Percentiles rank a stretch among this genome's conserved stretches.
These are phyloP conservation scores for Akabosia matsudoensis DNA, from an alignment of 1,140 invertebrate genomes.

Conservation along the genomic window DNA sequence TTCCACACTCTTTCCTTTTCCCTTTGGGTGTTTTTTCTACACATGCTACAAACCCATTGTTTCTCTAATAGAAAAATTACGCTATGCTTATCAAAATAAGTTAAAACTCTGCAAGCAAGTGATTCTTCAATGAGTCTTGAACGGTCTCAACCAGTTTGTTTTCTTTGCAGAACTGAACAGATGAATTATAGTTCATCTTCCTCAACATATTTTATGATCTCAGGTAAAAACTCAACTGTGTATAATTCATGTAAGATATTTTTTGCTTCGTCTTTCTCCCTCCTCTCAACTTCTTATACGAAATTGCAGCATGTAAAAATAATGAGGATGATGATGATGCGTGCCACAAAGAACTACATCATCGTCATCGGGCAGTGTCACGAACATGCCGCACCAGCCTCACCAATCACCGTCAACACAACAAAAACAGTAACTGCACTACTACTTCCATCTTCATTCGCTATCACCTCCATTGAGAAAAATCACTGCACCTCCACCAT, in stretches of 20 bases:
- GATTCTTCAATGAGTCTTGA: neutral
- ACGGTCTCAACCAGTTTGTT: conserved; percentile 5
- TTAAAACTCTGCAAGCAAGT: conserved; percentile 1
- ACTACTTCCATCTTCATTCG: neutral
- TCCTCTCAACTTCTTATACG: neutral
- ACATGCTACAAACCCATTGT: neutral
- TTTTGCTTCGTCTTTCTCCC: neutral
- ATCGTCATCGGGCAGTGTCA: neutral
- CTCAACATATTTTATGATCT: neutral
- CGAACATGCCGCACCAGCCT: neutral
- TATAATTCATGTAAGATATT: neutral
- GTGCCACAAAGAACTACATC: conserved; percentile 9
- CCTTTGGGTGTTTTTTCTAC: neutral
- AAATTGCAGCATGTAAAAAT: neutral
- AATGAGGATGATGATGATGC: neutral
- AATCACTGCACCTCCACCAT: neutral
- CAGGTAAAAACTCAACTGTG: neutral
- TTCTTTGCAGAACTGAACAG: neutral
- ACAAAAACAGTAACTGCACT: neutral
- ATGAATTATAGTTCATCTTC: conserved; percentile 8
- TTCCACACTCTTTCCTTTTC: neutral
- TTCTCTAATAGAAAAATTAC: conserved; percentile 22
- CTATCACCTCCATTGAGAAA: neutral
- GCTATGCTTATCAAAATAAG: conserved; percentile 12
- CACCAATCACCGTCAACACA: neutral